phyloP scores from a whole-genome alignment of 1,140 invertebrate genomes.

The Penaeus indicus region DNA sequence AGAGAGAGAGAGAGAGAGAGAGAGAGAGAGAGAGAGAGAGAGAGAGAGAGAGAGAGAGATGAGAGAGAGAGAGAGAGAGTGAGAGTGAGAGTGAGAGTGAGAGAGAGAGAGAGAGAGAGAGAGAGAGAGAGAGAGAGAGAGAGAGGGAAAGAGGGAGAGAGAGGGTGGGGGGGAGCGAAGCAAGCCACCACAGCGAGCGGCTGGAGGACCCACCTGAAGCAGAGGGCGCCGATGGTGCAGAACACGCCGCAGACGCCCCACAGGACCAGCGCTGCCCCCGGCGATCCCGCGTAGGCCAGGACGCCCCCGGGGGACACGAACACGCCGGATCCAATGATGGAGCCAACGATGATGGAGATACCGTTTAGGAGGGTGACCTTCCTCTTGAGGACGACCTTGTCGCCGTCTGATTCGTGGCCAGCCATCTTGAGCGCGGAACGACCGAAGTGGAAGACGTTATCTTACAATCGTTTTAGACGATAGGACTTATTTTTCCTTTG shows the following conservation, averaged over 20 bases:
- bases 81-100: too few relatives aligned
- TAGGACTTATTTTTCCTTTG: too few relatives aligned
- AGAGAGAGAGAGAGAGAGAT: too few relatives aligned
- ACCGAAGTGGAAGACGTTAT: not conserved
- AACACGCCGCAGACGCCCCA: conserved; percentile 73
- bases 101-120: too few relatives aligned
- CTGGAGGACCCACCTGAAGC: conserved; percentile 71
- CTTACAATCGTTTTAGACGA: too few relatives aligned
- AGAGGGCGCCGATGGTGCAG: conserved; percentile 81
- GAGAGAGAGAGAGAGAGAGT: too few relatives aligned
- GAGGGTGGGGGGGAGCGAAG: too few relatives aligned
- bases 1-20: too few relatives aligned
- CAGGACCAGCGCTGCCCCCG: conserved; percentile 69
- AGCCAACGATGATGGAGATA: conserved; percentile 87
- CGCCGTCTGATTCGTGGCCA: not conserved
- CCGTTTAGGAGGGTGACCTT: conserved; percentile 88
- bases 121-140: too few relatives aligned
- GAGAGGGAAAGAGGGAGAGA: too few relatives aligned
- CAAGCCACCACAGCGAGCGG: not conserved
- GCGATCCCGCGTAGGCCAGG: conserved; percentile 69
- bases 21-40: too few relatives aligned
- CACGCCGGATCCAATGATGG: conserved; percentile 80
- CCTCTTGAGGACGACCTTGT: conserved; percentile 73
- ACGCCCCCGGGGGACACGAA: conserved; percentile 81
- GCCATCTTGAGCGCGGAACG: not conserved